These are phyloP conservation scores for Cheilosia scutellata DNA, from an alignment of 2,888 invertebrate genomes.

Conservation along the genomic window DNA sequence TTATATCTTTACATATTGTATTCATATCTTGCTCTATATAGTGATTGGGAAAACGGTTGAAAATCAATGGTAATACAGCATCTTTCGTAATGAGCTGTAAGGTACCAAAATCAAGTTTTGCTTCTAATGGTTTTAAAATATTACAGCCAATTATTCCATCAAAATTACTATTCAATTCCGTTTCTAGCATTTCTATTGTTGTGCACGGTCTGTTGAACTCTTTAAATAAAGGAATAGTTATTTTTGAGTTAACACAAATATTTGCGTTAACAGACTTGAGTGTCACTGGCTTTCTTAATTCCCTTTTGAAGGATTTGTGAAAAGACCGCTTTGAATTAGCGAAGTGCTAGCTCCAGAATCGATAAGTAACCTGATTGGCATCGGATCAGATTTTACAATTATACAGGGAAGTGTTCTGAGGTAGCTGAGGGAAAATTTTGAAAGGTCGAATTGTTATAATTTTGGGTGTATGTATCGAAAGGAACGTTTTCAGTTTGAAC, in stretches of 20 bases:
- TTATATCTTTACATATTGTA: not conserved
- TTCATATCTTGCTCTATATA: not conserved
- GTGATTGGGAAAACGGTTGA: not conserved
- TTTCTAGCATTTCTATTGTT: constrained; percentile 7
- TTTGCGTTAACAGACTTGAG: constrained; percentile 2
- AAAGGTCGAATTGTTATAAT: not conserved
- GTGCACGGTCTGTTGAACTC: not conserved
- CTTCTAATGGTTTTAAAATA: constrained; percentile 1
- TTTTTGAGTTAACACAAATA: not conserved
- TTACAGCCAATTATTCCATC: constrained; percentile 20
- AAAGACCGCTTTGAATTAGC: constrained; percentile 3
- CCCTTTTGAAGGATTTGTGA: constrained; percentile 8
- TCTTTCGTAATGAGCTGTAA: not conserved
- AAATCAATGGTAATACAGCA: not conserved
- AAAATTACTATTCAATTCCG: constrained; percentile 7
- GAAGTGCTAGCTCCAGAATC: constrained; percentile 5
- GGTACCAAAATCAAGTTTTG: too few species aligned
- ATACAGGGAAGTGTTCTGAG: constrained; percentile 15
- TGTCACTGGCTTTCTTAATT: not conserved
- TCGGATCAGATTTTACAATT: not conserved
- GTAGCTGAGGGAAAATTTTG: constrained; percentile 20
- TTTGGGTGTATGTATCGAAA: not conserved
- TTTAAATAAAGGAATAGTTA: constrained; percentile 5
- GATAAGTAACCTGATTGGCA: not conserved
- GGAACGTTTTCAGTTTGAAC: not conserved